phyloP scores from a whole-genome alignment of 2,888 invertebrate genomes.

The Leptura quadrifasciata region DNA sequence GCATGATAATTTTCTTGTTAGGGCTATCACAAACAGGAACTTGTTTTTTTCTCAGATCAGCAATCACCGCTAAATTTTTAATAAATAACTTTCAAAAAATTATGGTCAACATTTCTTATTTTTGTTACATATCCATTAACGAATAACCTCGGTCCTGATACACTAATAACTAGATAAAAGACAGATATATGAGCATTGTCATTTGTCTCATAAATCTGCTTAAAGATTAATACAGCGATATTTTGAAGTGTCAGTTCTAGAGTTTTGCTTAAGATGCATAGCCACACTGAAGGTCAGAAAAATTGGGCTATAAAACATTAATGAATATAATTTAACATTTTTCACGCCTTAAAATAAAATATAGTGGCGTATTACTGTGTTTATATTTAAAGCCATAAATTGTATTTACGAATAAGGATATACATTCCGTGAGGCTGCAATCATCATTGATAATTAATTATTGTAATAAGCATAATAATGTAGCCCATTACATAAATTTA shows the following conservation, averaged over 20 bases:
- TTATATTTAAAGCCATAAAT: background rate
- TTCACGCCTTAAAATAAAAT: background rate
- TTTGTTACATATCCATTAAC: background rate
- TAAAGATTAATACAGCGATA: background rate
- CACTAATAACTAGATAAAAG: background rate
- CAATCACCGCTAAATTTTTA: too few relatives aligned
- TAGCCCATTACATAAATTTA: background rate
- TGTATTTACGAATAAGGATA: background rate
- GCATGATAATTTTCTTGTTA: too few relatives aligned
- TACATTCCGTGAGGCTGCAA: background rate
- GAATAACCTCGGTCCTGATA: background rate
- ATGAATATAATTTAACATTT: background rate
- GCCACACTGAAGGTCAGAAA: background rate
- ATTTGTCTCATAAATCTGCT: background rate
- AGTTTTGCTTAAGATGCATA: background rate
- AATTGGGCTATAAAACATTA: background rate
- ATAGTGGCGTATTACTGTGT: background rate
- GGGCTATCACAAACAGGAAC: too few relatives aligned
- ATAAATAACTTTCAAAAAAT: too few relatives aligned
- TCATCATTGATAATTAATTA: constrained; percentile 1
- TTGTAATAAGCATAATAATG: background rate
- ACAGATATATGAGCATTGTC: background rate
- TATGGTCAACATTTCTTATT: background rate
- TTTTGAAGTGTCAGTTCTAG: background rate
- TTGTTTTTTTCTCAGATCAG: too few relatives aligned